These are phyloP conservation scores for Heteromormyrus szaboi DNA, from an alignment of 2,797 vertebrate genomes.

Conservation along the genomic window DNA sequence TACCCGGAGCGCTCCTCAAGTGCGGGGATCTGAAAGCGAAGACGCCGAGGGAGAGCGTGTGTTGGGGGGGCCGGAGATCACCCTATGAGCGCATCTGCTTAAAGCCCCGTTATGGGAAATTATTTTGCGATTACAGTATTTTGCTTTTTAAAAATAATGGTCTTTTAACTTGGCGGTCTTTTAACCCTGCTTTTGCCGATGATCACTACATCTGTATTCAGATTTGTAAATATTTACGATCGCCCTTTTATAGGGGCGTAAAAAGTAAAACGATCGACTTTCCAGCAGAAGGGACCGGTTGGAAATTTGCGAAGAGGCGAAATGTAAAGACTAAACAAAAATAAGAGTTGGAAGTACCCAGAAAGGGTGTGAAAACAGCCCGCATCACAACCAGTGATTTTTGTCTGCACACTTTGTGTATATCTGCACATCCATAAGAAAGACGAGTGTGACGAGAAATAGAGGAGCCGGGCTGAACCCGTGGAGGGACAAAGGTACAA, in stretches of 20 bases:
- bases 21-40: slow-evolving; percentile 11
- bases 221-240: background rate
- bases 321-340: background rate
- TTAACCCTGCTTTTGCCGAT: background rate
- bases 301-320: background rate
- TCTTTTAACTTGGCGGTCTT: background rate
- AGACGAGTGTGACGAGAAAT: background rate
- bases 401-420: background rate
- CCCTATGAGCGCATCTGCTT: background rate
- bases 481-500: background rate
- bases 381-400: background rate
- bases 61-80: background rate
- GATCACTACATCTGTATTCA: background rate
- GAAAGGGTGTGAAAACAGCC: background rate
- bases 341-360: background rate
- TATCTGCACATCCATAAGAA: background rate
- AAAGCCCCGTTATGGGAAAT: background rate
- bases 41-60: background rate
- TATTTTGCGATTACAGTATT: background rate
- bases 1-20: background rate
- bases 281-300: background rate
- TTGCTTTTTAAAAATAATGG: background rate
- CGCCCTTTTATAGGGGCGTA: background rate
- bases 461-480: background rate
- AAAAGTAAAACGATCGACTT: background rate